Conservation (phyloP, 92 coral and sea anemone genomes). For the Parazoanthus atlanticus region DNA sequence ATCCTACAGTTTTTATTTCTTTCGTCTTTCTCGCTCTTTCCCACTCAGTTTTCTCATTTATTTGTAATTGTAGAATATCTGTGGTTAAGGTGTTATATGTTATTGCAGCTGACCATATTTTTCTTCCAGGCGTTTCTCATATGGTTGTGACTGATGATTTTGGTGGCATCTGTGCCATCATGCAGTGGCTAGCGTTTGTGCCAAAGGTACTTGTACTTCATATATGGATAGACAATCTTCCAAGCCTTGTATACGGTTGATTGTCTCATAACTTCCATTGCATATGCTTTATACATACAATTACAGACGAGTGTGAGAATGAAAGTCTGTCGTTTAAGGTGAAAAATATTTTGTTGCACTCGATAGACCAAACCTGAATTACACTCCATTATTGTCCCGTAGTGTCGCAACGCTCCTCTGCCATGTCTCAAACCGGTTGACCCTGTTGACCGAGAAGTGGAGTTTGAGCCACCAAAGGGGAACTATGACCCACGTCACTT, state of each 20-base stretch:
- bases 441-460: slow-evolving; percentile 91
- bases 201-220: slow-evolving; percentile 71
- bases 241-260: not conserved
- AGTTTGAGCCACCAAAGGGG: slow-evolving; percentile 82
- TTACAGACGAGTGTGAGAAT: not conserved
- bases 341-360: not conserved
- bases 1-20: not conserved
- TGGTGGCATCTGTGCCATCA: slow-evolving; percentile 84
- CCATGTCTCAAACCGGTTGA: slow-evolving; percentile 74
- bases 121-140: slow-evolving; percentile 81
- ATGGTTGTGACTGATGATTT: slow-evolving; percentile 92
- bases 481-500: slow-evolving; percentile 92
- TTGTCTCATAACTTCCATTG: no score
- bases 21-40: not conserved
- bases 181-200: slow-evolving; percentile 94
- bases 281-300: not conserved
- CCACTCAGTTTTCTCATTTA: no score
- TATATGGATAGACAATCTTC: not conserved
- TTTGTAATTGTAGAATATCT: not conserved
- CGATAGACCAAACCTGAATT: not conserved
- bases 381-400: not conserved
- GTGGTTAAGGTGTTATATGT: not conserved
- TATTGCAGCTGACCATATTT: not conserved
- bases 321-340: not conserved
- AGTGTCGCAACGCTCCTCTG: slow-evolving; percentile 82